These are phyloP conservation scores for Apis florea DNA, from an alignment of 1,140 invertebrate species.

Conservation along the genomic window DNA sequence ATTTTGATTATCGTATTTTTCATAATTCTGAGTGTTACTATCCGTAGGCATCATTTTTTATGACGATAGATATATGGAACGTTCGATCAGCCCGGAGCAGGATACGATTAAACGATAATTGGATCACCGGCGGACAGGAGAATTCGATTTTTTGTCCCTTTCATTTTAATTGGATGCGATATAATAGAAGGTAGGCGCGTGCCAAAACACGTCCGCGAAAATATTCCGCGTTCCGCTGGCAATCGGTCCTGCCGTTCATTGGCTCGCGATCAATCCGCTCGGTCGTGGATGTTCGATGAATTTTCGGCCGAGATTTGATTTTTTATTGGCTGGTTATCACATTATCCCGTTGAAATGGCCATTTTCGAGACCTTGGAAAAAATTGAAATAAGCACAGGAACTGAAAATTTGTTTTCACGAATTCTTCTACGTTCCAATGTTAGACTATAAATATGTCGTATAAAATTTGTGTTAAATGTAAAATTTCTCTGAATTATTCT, in stretches of 20 bases:
- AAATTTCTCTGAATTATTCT: not conserved
- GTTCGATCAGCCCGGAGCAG: slow-evolving; percentile 2
- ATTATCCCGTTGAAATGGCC: not conserved
- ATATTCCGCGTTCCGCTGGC: slow-evolving; percentile 1
- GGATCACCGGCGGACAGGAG: slow-evolving; percentile 24
- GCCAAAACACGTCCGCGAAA: slow-evolving; percentile 14
- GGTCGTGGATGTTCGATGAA: not conserved
- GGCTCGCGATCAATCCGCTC: slow-evolving; percentile 11
- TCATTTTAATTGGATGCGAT: slow-evolving; percentile 39
- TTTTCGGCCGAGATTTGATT: not conserved
- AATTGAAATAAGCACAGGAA: not conserved
- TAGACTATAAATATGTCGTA: too few species aligned
- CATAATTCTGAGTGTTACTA: too few species aligned
- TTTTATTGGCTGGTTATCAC: not conserved
- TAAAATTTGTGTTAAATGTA: too few species aligned
- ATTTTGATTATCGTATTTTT: not conserved
- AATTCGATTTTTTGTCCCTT: slow-evolving; percentile 26
- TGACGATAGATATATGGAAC: too few species aligned
- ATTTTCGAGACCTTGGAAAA: not conserved
- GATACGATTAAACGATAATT: slow-evolving; percentile 37
- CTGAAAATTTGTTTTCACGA: too few species aligned
- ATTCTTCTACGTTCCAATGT: too few species aligned
- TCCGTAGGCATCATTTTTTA: not conserved
- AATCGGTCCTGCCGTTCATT: not conserved
- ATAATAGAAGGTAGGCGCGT: slow-evolving; percentile 10